These are phyloP conservation scores for Cairina moschata DNA, from an alignment of 2,113 vertebrate species.

Conservation along the genomic window DNA sequence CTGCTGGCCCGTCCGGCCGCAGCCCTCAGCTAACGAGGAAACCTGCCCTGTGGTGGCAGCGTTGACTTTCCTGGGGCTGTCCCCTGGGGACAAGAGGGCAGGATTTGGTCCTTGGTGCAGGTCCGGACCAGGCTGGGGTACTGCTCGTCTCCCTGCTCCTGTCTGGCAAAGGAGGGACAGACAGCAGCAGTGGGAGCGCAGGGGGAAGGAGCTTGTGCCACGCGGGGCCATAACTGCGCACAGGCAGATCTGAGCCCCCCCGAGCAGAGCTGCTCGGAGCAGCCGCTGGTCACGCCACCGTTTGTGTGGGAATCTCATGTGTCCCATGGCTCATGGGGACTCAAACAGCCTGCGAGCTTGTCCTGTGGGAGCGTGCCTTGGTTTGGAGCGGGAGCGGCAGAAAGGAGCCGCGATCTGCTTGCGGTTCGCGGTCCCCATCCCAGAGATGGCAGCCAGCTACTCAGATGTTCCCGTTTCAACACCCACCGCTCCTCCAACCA, in stretches of 20 bases:
- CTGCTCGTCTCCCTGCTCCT: background rate
- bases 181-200: accelerated
- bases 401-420: accelerated
- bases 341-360: background rate
- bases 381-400: background rate
- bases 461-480: background rate
- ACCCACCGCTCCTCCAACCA: accelerated
- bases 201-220: background rate
- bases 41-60: accelerated
- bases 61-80: background rate
- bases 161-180: background rate
- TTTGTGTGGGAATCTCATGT: accelerated
- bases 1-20: accelerated
- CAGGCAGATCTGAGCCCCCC: background rate
- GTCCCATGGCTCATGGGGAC: accelerated
- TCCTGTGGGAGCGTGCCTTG: accelerated
- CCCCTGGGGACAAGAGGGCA: background rate
- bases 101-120: accelerated
- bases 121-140: accelerated
- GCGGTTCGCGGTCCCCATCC: accelerated
- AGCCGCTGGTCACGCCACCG: background rate
- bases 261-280: background rate
- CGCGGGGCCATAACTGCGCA: background rate
- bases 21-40: background rate
- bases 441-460: accelerated